phyloP scores from a whole-genome alignment of 2,113 vertebrate species.

The Ameiurus melas region DNA sequence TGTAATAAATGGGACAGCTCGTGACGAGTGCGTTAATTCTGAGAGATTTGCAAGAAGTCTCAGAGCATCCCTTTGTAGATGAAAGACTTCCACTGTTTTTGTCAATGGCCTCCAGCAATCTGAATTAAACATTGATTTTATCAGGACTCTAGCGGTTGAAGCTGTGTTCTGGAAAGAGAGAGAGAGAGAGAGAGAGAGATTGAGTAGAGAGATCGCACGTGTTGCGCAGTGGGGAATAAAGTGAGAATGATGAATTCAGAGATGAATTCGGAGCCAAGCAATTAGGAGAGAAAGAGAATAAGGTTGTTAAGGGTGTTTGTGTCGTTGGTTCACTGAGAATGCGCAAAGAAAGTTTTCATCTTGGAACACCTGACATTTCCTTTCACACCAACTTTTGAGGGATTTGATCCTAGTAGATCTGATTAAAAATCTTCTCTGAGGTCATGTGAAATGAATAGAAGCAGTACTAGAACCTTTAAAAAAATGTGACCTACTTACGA shows the following conservation, averaged over 20 bases:
- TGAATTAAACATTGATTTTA: constrained; percentile 83
- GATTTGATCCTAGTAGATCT: constrained; percentile 37
- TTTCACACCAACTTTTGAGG: constrained; percentile 26
- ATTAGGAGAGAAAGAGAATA: constrained; percentile 27
- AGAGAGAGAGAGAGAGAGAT: constrained; percentile 31
- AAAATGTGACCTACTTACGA: constrained; percentile 40
- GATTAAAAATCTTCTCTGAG: constrained; percentile 40
- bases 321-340: constrained; percentile 30
- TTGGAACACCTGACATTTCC: constrained; percentile 39
- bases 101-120: constrained; percentile 77
- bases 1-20: constrained; percentile 66
- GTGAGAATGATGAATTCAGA: not conserved
- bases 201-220: not conserved
- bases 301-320: constrained; percentile 52
- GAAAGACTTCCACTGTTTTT: constrained; percentile 76
- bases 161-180: constrained; percentile 53
- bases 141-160: constrained; percentile 70
- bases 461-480: not conserved
- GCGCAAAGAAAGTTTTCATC: constrained; percentile 31
- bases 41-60: constrained; percentile 59
- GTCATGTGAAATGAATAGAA: constrained; percentile 26
- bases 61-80: constrained; percentile 74
- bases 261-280: not conserved
- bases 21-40: constrained; percentile 70
- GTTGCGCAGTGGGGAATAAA: not conserved